Evolutionary conservation across 2,888 invertebrate species (phyloP), one percentile per base, ranked within the genome.

Genomic region (Callimorpha dominula): DNA sequence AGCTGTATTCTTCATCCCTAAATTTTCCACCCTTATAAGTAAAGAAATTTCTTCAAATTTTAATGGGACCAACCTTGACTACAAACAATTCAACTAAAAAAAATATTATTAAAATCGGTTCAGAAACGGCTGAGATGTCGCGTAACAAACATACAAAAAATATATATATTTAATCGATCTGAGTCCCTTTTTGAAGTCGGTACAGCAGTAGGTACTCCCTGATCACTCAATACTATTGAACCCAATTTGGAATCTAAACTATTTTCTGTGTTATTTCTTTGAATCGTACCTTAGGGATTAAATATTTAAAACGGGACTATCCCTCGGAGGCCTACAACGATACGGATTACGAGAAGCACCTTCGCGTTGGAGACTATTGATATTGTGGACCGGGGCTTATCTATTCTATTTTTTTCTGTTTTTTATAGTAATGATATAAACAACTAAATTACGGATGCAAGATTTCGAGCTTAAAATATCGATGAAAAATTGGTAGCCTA

Each of bases 301-400:
- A 78, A 78, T 81, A 80, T 78, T 80, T 81, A 74, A 78, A 75
- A 64, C 40, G 64, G 17, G 3, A 15, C 31, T 17, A 17, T 64
- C 49, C 42, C 7, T 4, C 68, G 20, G 72, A 49, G n/a, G 14
- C 62, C 43, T 40, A 57, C 54, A 68, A 64, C 40, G 64, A 54
- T 40, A 54, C 57, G 46, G 46, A 68, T 54, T 68, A 54, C 31
- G n/a, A 12, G 54, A 66, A 52, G 14, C 43, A 57, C 14, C 49
- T 71, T 46, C n/a, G 50, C 63, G 66, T 74, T 71, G 66, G n/a
- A 66, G 20, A 40, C 52, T 68, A 62, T 62, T 43, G 46, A 46
- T 49, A n/a, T 20, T 68, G 20, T 14, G 1, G 20, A 14, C 31
- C 14, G 31, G 31, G 31, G 57, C 31, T 31, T 12, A 31, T 0